Evolutionary conservation across 2,888 invertebrate species (phyloP), one percentile per base, ranked within the genome.

Genomic region (Alloplasta piceator): DNA sequence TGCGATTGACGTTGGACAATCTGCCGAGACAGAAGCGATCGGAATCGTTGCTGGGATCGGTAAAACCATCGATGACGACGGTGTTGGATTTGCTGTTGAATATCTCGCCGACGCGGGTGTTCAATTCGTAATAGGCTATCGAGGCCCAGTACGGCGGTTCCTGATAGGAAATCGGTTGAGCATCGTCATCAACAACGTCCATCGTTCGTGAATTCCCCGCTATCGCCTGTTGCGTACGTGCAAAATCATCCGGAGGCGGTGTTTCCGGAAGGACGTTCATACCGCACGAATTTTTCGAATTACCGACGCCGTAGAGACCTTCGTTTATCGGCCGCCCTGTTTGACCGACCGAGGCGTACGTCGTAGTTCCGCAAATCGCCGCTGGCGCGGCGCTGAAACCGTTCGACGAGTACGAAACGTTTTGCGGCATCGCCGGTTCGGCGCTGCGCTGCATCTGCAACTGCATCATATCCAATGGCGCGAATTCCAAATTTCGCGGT

Each of bases 101-200:
- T 16, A 98, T 97, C 92, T 99, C 99, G 1, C 99, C 99, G 6
- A 99, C 99, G 63, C 99, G 95, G 90, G 98, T 98, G 92, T 99
- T 99, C 82, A 99, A 93, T 92, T 99, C 99, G 89, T 99, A 99
- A 91, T 99, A 99, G 0, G 98, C 98, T 82, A 99, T 98, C 14
- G 98, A 98, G 26, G 98, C 99, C 99, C 99, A 99, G 91, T 96
- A 98, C 10, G 97, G 95, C 6, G 98, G 98, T 92, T 99, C 99
- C 92, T 98, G 97, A 92, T 56, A 56, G 9, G 4, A 10, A 7
- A 36, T 56, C 9, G 56, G 26, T 26, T 56, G 43, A 9, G 43
- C 43, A 10, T 10, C 43, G 43, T 43, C 10, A 1, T 43, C 43
- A 43, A 1, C 26, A 4, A 10, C 5, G 10, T 56, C 36, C 56